phyloP scores from a whole-genome alignment of 35 echinoderm and acorn worm species.

The Lytechinus pictus region DNA sequence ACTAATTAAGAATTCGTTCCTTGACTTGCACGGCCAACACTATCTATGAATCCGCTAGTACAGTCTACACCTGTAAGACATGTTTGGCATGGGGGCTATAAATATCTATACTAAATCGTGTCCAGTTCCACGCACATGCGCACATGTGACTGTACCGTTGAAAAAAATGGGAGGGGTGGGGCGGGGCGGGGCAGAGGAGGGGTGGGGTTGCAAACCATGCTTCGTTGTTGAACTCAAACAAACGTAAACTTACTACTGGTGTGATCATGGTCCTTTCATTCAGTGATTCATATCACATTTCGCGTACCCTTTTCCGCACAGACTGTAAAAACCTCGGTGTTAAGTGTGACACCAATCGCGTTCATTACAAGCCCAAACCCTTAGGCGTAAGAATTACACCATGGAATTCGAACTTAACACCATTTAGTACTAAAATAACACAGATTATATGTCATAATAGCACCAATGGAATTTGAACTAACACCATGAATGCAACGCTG shows the following conservation, averaged over 20 bases:
- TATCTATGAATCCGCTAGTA: background rate
- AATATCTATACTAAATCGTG: slow-evolving; percentile 37
- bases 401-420: too few species aligned
- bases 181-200: background rate
- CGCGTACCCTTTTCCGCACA: background rate
- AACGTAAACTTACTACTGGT: background rate
- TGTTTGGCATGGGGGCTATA: slow-evolving; percentile 22
- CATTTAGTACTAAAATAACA: too few species aligned
- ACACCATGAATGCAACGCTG: too few species aligned
- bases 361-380: too few species aligned
- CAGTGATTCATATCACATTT: background rate
- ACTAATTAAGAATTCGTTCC: background rate
- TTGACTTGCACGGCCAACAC: background rate
- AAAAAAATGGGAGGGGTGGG: background rate
- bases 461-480: too few species aligned
- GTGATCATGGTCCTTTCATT: background rate
- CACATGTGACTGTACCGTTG: slow-evolving; percentile 32
- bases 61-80: background rate
- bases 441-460: too few species aligned
- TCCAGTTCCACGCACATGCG: slow-evolving; percentile 42
- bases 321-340: too few species aligned
- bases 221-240: background rate
- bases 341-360: too few species aligned
- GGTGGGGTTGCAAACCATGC: background rate
- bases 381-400: too few species aligned